Conservation (phyloP, 2,113 vertebrate genomes). For the Cebus imitator region DNA sequence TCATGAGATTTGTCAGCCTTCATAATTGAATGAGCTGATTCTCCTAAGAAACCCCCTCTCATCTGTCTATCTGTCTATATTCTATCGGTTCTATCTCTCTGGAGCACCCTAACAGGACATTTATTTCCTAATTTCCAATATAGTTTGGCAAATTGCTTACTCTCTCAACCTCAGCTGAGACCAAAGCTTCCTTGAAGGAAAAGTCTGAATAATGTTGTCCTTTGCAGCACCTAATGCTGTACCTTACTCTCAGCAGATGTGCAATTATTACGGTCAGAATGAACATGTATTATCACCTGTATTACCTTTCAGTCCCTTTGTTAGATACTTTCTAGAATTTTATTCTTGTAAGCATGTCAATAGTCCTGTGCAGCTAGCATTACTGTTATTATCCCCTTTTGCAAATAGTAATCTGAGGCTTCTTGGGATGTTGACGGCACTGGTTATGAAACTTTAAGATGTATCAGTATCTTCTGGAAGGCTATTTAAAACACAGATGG, state of each 20-base stretch:
- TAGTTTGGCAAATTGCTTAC: neutral
- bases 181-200: neutral
- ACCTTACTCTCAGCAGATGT: neutral
- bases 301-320: neutral
- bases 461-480: neutral
- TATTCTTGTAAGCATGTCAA: neutral
- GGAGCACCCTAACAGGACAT: neutral
- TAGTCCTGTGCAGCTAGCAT: neutral
- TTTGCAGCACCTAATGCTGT: neutral
- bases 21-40: neutral
- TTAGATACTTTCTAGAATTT: neutral
- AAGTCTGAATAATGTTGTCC: neutral
- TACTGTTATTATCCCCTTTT: neutral
- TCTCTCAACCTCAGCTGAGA: neutral
- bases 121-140: neutral
- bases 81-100: neutral
- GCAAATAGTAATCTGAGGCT: neutral
- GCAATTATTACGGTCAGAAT: neutral
- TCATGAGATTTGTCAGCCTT: neutral
- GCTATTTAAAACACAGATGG: neutral
- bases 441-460: neutral
- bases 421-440: neutral
- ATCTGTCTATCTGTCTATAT: neutral
- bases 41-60: neutral
- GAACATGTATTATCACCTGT: neutral